Conservation (phyloP, 2,797 vertebrate genomes). For the Alosa sapidissima region DNA sequence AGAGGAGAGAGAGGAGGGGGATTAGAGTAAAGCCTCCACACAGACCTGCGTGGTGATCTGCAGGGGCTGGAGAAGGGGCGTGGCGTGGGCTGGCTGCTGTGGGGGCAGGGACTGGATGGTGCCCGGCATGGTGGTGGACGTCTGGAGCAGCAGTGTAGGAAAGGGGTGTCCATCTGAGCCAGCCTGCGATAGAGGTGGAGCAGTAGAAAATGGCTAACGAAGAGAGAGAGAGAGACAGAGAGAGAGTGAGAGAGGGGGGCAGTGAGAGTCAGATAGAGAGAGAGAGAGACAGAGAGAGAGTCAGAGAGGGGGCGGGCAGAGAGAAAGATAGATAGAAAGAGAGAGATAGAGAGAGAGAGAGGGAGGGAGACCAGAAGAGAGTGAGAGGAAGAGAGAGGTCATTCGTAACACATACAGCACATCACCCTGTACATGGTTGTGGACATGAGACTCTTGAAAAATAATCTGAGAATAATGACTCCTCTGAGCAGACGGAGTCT, state of each 20-base stretch:
- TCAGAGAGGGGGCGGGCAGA: too few relatives aligned
- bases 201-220: slow-evolving; percentile 35
- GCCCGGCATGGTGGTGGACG: slow-evolving; percentile 38
- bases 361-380: too few relatives aligned
- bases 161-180: slow-evolving; percentile 40
- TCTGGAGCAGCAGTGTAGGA: slow-evolving; percentile 45
- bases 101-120: slow-evolving; percentile 27
- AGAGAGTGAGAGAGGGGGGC: slow-evolving; percentile 19
- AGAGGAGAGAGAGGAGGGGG: neutral
- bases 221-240: slow-evolving; percentile 20
- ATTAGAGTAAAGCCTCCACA: slow-evolving; percentile 23
- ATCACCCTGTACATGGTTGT: neutral
- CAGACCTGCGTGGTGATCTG: slow-evolving; percentile 72
- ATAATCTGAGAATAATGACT: neutral
- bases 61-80: slow-evolving; percentile 64
- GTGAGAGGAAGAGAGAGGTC: too few relatives aligned
- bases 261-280: neutral
- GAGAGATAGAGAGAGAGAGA: too few relatives aligned
- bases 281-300: too few relatives aligned
- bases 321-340: too few relatives aligned
- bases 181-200: slow-evolving; percentile 39
- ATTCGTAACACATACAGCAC: neutral
- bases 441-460: neutral
- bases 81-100: slow-evolving; percentile 46
- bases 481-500: neutral